These are phyloP conservation scores for Drosophila orena DNA, from an alignment of 1,140 invertebrate species.

Conservation along the genomic window DNA sequence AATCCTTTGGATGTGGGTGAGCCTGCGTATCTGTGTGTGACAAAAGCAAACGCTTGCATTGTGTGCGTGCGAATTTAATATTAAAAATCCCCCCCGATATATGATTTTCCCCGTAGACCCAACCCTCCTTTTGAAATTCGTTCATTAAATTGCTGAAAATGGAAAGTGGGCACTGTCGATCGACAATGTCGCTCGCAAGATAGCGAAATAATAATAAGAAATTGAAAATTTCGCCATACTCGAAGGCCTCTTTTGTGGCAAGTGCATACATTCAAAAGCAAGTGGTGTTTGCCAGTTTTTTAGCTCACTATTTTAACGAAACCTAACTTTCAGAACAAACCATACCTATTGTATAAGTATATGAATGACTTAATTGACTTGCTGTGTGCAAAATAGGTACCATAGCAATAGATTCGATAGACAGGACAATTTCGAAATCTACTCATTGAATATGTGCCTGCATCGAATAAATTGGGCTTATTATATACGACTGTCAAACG, in stretches of 20 bases:
- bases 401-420: too few species aligned
- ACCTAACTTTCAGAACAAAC: too few species aligned
- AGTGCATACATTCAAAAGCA: neutral
- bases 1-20: constrained; percentile 15
- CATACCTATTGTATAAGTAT: too few species aligned
- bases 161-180: constrained; percentile 33
- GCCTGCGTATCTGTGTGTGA: constrained; percentile 11
- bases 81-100: constrained; percentile 52
- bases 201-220: constrained; percentile 15
- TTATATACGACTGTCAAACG: constrained; percentile 26
- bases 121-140: constrained; percentile 53
- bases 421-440: neutral
- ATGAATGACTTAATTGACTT: too few species aligned
- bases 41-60: constrained; percentile 52
- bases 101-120: constrained; percentile 49
- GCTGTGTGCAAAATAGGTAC: too few species aligned
- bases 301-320: too few species aligned
- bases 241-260: neutral
- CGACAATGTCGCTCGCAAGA: constrained; percentile 24
- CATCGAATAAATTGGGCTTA: constrained; percentile 11
- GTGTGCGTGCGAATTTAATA: constrained; percentile 61
- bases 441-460: neutral
- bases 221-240: neutral
- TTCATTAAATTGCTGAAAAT: constrained; percentile 63
- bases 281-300: neutral